A percentile compares a stretch with the other conserved stretches of the same genome.
These are phyloP conservation scores for Trichonephila inaurata DNA, from an alignment of 1,140 invertebrate species.

Conservation along the genomic window DNA sequence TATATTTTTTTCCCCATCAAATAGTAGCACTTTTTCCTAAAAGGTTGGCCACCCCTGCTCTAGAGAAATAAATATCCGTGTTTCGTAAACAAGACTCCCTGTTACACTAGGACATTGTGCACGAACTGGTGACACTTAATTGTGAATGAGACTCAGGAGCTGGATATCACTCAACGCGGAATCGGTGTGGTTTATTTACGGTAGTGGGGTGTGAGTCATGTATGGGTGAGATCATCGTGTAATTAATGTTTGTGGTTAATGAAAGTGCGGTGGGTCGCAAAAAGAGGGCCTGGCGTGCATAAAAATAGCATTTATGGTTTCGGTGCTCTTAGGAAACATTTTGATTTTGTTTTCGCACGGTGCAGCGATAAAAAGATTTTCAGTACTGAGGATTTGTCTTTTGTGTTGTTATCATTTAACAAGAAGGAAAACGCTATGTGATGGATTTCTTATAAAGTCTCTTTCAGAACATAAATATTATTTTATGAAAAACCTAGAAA, in stretches of 20 bases:
- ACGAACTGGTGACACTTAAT: not conserved
- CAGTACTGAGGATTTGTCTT: not conserved
- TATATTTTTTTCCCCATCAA: too few relatives aligned
- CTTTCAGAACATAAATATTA: too few relatives aligned
- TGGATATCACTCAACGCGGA: not conserved
- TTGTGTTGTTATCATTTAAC: not conserved
- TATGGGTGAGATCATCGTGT: constrained; percentile 18
- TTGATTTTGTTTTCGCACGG: not conserved
- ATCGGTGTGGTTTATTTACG: constrained; percentile 24
- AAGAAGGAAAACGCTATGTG: too few relatives aligned
- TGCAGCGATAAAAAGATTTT: not conserved
- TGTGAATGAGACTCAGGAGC: not conserved
- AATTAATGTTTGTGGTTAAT: constrained; percentile 67
- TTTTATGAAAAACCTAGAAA: too few relatives aligned
- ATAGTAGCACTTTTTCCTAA: too few relatives aligned
- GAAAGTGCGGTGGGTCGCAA: not conserved
- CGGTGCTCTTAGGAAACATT: not conserved
- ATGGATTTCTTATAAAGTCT: too few relatives aligned
- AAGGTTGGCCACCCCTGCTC: too few relatives aligned
- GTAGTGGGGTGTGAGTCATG: constrained; percentile 37
- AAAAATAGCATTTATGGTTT: constrained; percentile 9
- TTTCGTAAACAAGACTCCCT: too few relatives aligned
- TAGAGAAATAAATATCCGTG: too few relatives aligned
- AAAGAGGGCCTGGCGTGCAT: not conserved
- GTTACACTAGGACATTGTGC: too few relatives aligned